A percentile compares a stretch with the other conserved stretches of the same genome.
Conservation (phyloP, 30 jellyfish, hydroid and myxozoan species). For the Hydractinia echinata region DNA sequence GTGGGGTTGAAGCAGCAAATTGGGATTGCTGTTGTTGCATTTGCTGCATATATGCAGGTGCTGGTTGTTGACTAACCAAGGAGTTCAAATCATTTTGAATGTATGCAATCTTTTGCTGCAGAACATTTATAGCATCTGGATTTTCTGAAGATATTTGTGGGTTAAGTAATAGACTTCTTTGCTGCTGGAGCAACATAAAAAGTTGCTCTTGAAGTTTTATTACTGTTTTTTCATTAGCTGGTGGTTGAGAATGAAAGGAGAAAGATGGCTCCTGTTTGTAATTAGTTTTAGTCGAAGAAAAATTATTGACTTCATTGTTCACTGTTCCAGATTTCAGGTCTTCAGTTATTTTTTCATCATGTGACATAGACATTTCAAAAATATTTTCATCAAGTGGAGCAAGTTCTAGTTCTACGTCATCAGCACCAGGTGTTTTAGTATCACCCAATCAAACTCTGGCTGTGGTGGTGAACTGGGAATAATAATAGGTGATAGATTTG, state of each 20-base stretch:
- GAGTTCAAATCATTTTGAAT: neutral
- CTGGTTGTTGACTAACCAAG: neutral
- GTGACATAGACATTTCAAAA: slow-evolving; percentile 4
- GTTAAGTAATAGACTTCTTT: neutral
- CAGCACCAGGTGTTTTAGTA: slow-evolving; percentile 39
- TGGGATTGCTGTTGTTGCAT: neutral
- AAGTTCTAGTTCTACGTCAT: slow-evolving; percentile 18
- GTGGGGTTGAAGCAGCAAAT: neutral
- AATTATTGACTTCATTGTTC: neutral
- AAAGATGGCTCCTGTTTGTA: neutral
- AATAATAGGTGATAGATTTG: slow-evolving; percentile 9
- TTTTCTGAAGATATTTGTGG: neutral
- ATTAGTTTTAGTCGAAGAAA: neutral
- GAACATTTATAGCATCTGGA: neutral
- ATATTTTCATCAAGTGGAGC: slow-evolving; percentile 27
- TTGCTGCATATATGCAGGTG: neutral
- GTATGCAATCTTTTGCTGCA: neutral
- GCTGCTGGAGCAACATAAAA: too few relatives aligned
- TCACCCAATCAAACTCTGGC: slow-evolving; percentile 31
- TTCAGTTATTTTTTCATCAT: too few relatives aligned
- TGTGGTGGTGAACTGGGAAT: neutral
- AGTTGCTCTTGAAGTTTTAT: too few relatives aligned
- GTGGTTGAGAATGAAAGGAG: neutral
- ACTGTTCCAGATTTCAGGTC: neutral
- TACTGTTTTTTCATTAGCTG: neutral